Evolutionary conservation across 1,140 invertebrate genomes (phyloP), one percentile per base, ranked within the genome.

Genomic region (Carcinoscorpius rotundicauda): DNA sequence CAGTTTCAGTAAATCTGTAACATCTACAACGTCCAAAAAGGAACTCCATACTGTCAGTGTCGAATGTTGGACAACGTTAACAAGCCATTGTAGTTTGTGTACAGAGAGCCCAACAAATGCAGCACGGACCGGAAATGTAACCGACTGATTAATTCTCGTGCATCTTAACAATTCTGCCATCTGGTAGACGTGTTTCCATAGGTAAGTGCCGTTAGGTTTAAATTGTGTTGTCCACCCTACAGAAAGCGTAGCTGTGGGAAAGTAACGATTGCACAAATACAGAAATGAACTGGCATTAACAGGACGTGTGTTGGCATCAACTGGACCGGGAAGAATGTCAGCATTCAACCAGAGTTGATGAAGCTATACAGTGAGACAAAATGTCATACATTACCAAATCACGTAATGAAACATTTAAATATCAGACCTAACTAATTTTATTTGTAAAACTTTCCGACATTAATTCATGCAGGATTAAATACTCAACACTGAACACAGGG

Each of bases 141-240:
- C 80, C 57, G 81, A 78, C 70, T 85, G 84, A 0, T 78, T 72
- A 51, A 80, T 79, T 4, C 79, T 77, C 6, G 53, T 51, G 10
- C 66, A 68, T 48, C 77, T 76, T 3, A 91, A 74, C 9, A 77
- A 70, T 6, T 83, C 72, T 9, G 85, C 70, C 91, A 94, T 93
- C 51, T 79, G 78, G 0, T 84, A 75, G 0, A 91, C 82, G 51
- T 91, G 83, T 0, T 82, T 75, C 57, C 80, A 72, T 0, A 80
- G 84, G 75, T 93, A 94, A 50, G 80, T 77, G 11, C 70, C 75
- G 55, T 74, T 63, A 0, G 64, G 50, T 6, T 78, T 81, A 72
- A 81, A 84, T 51, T 78, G 78, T 1, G 90, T 92, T 3, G 88
- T 92, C 92, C 92, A 95, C 10, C 92, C 92, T 9, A 91, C 76